phyloP scores from a whole-genome alignment of 2,113 vertebrate genomes.

The Gopherus flavomarginatus region DNA sequence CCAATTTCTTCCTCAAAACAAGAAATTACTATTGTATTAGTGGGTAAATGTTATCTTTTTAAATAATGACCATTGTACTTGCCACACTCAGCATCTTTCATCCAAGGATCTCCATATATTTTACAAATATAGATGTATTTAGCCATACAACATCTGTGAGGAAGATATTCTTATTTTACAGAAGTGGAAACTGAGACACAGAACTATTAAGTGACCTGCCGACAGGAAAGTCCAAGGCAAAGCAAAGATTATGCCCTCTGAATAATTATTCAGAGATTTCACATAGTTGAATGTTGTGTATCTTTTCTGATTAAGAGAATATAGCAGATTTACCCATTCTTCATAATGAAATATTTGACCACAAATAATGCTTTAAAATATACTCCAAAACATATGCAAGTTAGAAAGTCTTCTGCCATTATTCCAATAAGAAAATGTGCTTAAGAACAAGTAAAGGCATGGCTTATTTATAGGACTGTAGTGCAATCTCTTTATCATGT shows the following conservation, averaged over 20 bases:
- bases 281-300: background rate
- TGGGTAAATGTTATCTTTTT: background rate
- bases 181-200: background rate
- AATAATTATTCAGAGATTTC: background rate
- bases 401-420: background rate
- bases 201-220: background rate
- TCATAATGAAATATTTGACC: background rate
- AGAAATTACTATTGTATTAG: background rate
- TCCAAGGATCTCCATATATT: background rate
- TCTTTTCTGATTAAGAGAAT: background rate
- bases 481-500: too few species aligned
- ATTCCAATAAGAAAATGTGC: background rate
- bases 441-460: background rate
- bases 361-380: background rate
- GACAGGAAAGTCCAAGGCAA: background rate
- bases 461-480: background rate
- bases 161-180: accelerated
- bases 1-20: background rate
- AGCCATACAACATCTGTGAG: background rate
- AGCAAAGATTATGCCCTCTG: background rate
- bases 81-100: background rate
- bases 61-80: background rate
- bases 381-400: background rate
- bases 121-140: background rate
- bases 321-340: background rate